A percentile compares a stretch with the other conserved stretches of the same genome.
These are phyloP conservation scores for Crocuta crocuta DNA, from an alignment of 2,113 vertebrate species.

Conservation along the genomic window DNA sequence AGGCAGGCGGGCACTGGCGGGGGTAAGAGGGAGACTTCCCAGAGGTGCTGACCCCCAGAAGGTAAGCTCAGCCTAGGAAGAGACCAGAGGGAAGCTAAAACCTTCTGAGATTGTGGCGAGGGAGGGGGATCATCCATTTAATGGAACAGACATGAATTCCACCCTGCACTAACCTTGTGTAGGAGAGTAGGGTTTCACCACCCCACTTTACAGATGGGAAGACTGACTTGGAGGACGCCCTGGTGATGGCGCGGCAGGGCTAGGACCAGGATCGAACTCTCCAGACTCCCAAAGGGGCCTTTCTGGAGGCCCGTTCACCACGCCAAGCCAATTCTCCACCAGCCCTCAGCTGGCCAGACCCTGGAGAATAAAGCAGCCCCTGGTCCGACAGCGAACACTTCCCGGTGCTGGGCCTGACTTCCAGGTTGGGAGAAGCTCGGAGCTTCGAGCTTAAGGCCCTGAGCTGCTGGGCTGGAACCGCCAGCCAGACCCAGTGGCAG, in stretches of 20 bases:
- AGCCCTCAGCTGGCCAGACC: neutral
- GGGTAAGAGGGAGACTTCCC: neutral
- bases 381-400: neutral
- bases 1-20: no score
- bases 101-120: neutral
- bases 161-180: neutral
- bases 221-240: neutral
- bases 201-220: neutral
- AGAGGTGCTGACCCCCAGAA: neutral
- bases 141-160: neutral
- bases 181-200: neutral
- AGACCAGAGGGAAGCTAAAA: neutral
- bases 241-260: neutral
- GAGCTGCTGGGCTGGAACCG: neutral
- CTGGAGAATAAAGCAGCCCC: neutral
- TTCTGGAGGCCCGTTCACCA: neutral
- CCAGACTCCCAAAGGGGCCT: neutral
- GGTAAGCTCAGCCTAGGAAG: neutral
- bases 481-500: rapidly evolving
- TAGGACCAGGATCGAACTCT: neutral
- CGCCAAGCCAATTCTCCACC: neutral
- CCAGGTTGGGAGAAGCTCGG: neutral
- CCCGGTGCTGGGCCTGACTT: neutral
- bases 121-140: neutral
- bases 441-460: neutral